Evolutionary conservation across 2,113 vertebrate genomes (phyloP), one percentile per base, ranked within the genome.

Genomic region (Megaceryle torquata): DNA sequence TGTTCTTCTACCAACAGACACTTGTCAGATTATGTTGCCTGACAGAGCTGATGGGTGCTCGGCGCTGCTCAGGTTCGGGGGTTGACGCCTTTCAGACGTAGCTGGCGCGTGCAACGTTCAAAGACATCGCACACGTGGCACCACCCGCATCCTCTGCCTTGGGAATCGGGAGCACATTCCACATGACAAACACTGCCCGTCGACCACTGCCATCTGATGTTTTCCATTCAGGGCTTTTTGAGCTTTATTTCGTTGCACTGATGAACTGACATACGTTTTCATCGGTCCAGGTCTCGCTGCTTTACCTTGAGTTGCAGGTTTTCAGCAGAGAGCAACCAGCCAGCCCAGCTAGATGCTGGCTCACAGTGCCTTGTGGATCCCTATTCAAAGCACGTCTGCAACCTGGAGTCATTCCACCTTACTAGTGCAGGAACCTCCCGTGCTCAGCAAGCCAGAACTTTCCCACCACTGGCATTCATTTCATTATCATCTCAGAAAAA

Each of bases 51-150:
- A 90, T 68, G 85, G 67, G 50, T 0, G 1, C 78, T 90, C 90
- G 65, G 44, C 0, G 1, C 56, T 69, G 63, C 64, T 89, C 79
- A 88, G 76, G 65, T 88, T 83, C 67, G 9, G 60, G 68, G 80
- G 78, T 54, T 93, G 91, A 90, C 93, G 92, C 80, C 76, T 93
- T 83, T 94, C 93, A 91, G 88, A 88, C 29, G 69, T 78, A 78
- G 72, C 72, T 48, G 82, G 48, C 1, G 0, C 13, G 1, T 63
- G 76, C 10, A 3, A 54, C 1, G 1, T 91, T 95, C 93, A 95
- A 96, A 96, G 89, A 67, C 82, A 89, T 61, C 1, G 0, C 75
- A 82, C 78, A 82, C 12, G 15, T 72, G 89, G 93, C 68, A 74
- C 75, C 82, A 93, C 82, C 68, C 79, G 84, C 86, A 83, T 78